phyloP scores from a whole-genome alignment of 2,888 invertebrate species.

The Orthosia cruda region DNA sequence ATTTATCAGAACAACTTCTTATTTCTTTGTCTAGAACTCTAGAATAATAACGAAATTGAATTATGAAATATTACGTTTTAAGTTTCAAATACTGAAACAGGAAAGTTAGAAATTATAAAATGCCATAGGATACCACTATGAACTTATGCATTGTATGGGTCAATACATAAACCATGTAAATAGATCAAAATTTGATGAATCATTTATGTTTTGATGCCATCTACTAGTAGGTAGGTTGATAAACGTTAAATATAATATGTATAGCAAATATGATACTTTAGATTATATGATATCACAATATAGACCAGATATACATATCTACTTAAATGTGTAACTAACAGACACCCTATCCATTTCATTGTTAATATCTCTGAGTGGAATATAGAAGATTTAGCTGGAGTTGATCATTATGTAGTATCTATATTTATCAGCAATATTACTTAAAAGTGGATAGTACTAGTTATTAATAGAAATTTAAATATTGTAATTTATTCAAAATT shows the following conservation, averaged over 20 bases:
- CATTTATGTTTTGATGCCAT: constrained; percentile 41
- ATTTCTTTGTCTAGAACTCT: constrained; percentile 35
- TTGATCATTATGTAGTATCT: neutral
- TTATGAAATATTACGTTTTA: neutral
- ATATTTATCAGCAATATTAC: neutral
- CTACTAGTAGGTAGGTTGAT: constrained; percentile 19
- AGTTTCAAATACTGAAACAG: neutral
- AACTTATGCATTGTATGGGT: neutral
- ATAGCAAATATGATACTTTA: constrained; percentile 56
- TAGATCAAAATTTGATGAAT: constrained; percentile 6
- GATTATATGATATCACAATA: constrained; percentile 44
- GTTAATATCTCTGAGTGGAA: constrained; percentile 24
- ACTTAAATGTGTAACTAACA: constrained; percentile 38
- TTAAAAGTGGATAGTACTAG: constrained; percentile 16
- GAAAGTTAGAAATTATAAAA: neutral
- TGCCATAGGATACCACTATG: neutral
- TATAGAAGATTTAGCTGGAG: constrained; percentile 1
- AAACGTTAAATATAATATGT: constrained; percentile 27
- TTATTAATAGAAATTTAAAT: neutral
- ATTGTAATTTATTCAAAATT: neutral
- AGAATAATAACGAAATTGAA: neutral
- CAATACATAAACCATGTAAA: neutral
- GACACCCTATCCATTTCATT: constrained; percentile 65
- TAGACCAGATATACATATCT: constrained; percentile 36
- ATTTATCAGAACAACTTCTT: neutral